Percentiles rank a stretch among this genome's conserved stretches.
These are phyloP conservation scores for Eupithecia exiguata DNA, from an alignment of 2,888 invertebrate genomes.

Conservation along the genomic window DNA sequence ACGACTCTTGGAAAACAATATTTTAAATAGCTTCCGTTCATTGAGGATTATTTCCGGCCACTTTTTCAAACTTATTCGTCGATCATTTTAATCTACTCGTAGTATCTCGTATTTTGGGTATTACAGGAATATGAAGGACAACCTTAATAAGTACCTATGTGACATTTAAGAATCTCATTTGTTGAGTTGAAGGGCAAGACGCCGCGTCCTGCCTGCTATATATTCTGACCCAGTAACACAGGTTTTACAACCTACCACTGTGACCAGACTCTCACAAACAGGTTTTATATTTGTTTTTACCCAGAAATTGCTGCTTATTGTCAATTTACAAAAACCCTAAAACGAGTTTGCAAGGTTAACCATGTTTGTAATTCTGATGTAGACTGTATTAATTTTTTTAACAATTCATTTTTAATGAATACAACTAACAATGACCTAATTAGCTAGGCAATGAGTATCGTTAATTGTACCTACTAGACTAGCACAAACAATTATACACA, in stretches of 20 bases:
- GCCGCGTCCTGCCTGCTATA: not conserved
- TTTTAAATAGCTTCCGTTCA: not conserved
- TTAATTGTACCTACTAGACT: not conserved
- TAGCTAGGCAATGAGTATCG: not conserved
- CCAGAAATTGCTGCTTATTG: not conserved
- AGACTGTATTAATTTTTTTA: not conserved
- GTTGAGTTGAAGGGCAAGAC: not conserved
- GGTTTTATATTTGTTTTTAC: not conserved
- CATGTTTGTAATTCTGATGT: not conserved
- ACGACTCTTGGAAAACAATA: not conserved
- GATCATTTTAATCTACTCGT: not conserved
- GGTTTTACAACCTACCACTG: not conserved
- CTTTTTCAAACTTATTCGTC: not conserved
- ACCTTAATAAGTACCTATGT: not conserved
- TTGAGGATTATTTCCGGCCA: not conserved
- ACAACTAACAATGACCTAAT: not conserved
- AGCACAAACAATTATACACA: not conserved
- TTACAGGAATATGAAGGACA: not conserved
- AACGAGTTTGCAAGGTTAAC: not conserved
- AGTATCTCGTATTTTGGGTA: not conserved
- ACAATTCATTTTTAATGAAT: not conserved
- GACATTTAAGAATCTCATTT: not conserved
- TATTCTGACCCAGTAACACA: not conserved
- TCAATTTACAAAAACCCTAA: not conserved
- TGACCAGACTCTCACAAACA: not conserved